Base-by-base conservation (phyloP, 2,888 invertebrate genomes). In the Arrhopalites spinosus region DNA sequence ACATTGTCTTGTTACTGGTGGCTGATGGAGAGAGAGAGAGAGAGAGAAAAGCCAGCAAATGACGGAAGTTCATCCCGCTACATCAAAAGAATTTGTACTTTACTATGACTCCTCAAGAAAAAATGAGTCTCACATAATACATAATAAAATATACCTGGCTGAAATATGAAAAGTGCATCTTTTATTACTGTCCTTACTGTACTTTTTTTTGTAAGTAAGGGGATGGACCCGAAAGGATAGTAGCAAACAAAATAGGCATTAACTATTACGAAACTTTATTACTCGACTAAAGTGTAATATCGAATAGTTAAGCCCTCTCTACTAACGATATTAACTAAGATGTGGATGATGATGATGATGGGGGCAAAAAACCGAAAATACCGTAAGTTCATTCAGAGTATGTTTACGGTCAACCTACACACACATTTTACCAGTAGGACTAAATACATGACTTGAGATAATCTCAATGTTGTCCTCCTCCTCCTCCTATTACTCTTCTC, bases 51-150 rank as follows among this genome's bases (percentile, higher is more conserved):
- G 11, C 5, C 17, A 27, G 45, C 17, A 23, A 53, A 69, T 56
- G 69, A 56, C 69, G 69, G 69, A 69, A 69, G 69, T 69, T 69
- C 56, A 69, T 69, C 30, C 69, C 69, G 56, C 56, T 69, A 30
- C n/a, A 8, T 56, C n/a, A n/a, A n/a, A n/a, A n/a, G n/a, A n/a
- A n/a, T n/a, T n/a, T n/a, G n/a, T n/a, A n/a, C n/a, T n/a, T n/a
- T n/a, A n/a, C n/a, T n/a, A 27, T 27, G 27, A 15, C 11, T 11
- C 27, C 27, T 27, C 11, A 2, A 45, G 53, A 53, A 15, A 15
- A 53, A 20, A 53, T 17, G 53, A 53, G 53, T 20, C 2, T 2
- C 30, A 36, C n/a, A 66, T 36, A 36, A 36, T 11, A 36, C 36
- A n/a, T 36, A 36, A 11, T 36, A 36, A 3, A 11, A 36, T 36